These are phyloP conservation scores for Philopotamus ludificatus DNA, from an alignment of 1,140 invertebrate species.

Conservation along the genomic window DNA sequence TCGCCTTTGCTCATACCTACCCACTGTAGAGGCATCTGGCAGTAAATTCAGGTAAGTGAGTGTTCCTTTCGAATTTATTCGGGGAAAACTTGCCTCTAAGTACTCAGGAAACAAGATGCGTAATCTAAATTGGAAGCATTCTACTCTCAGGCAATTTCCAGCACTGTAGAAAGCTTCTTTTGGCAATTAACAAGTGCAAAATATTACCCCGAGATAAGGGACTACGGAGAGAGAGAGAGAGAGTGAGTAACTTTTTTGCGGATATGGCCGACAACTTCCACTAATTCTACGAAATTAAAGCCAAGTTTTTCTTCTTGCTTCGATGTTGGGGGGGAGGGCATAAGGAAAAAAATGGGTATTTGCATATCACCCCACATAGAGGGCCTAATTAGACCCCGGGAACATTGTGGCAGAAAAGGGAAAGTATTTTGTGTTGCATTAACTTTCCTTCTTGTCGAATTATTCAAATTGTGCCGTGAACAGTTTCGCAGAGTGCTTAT, in stretches of 20 bases:
- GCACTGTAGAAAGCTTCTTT: conserved; percentile 34
- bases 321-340: neutral
- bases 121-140: conserved; percentile 19
- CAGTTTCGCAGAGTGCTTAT: conserved; percentile 2
- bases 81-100: neutral
- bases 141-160: conserved; percentile 34
- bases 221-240: conserved; percentile 23
- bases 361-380: conserved; percentile 40
- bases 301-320: conserved; percentile 35
- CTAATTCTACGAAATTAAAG: conserved; percentile 41
- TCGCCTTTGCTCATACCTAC: too few species aligned
- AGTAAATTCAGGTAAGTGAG: too few species aligned
- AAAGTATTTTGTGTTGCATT: conserved; percentile 41
- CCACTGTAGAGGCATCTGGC: too few species aligned
- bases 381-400: conserved; percentile 39
- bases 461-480: conserved; percentile 37
- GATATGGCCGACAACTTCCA: conserved; percentile 19
- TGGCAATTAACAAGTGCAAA: conserved; percentile 41
- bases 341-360: conserved; percentile 33
- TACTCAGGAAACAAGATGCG: conserved; percentile 12
- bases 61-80: neutral
- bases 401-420: conserved; percentile 35
- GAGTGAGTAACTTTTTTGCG: conserved; percentile 31
- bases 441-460: conserved; percentile 38
- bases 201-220: conserved; percentile 39